Percentiles rank a stretch among this genome's conserved stretches.
Evolutionary conservation across 2,888 invertebrate species (phyloP).

Genomic region (Amphipyra berbera): DNA sequence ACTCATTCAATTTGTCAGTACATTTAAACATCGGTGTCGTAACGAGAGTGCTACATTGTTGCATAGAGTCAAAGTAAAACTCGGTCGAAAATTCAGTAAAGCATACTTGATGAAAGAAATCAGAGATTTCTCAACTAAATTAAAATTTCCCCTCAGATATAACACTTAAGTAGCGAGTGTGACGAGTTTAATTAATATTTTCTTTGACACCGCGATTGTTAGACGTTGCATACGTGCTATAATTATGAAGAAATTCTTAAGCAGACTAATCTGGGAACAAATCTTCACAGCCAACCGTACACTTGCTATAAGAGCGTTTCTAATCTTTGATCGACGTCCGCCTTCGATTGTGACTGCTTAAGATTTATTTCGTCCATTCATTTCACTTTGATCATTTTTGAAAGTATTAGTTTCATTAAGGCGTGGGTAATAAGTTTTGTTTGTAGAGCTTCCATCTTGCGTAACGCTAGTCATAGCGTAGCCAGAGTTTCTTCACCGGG

Average conservation of each 20-base stretch:
- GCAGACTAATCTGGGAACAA: constrained; percentile 63
- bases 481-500: constrained; percentile 43
- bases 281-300: constrained; percentile 65
- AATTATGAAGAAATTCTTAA: constrained; percentile 68
- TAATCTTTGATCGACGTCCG: constrained; percentile 68
- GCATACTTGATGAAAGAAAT: constrained; percentile 52
- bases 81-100: constrained; percentile 29
- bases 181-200: constrained; percentile 62
- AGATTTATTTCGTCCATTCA: constrained; percentile 66
- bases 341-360: constrained; percentile 64
- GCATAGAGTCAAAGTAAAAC: constrained; percentile 22
- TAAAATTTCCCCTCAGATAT: constrained; percentile 61
- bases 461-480: constrained; percentile 60
- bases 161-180: constrained; percentile 60
- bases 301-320: constrained; percentile 66
- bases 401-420: constrained; percentile 71
- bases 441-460: constrained; percentile 60
- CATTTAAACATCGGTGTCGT: not conserved
- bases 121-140: constrained; percentile 55
- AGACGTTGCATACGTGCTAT: constrained; percentile 56
- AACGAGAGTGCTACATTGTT: constrained; percentile 21
- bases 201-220: constrained; percentile 62
- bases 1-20: constrained; percentile 17
- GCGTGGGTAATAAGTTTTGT: constrained; percentile 63
- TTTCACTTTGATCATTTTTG: constrained; percentile 70